phyloP scores from a whole-genome alignment of 2,113 vertebrate species.

The Mixornis gularis region DNA sequence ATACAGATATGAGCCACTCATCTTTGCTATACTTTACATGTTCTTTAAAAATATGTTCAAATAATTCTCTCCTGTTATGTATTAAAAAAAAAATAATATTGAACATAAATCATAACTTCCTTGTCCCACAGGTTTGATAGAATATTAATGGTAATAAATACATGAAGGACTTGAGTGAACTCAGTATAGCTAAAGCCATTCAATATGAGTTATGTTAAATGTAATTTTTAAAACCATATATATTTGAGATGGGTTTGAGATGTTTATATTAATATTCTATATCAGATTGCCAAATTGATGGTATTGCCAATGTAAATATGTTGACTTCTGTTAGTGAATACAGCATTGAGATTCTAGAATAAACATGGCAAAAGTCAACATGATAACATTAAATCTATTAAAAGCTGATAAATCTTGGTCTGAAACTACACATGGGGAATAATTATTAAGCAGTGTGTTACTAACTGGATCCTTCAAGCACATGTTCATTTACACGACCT shows the following conservation, averaged over 20 bases:
- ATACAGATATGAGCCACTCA: not conserved
- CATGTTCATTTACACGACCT: not conserved
- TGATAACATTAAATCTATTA: not conserved
- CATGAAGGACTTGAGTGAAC: not conserved
- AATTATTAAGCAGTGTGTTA: not conserved
- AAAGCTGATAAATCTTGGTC: not conserved
- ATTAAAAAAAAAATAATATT: not conserved
- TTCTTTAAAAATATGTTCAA: not conserved
- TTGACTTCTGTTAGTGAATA: not conserved
- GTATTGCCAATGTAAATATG: not conserved
- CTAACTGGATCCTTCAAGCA: not conserved
- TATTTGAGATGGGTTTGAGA: not conserved
- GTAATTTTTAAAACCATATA: not conserved
- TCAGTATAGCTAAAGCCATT: not conserved
- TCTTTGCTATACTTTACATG: not conserved
- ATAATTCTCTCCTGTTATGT: not conserved
- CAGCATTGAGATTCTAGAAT: not conserved
- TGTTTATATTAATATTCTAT: not conserved
- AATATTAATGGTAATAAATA: not conserved
- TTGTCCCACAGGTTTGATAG: not conserved
- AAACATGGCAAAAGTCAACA: not conserved
- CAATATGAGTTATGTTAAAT: not conserved
- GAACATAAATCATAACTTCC: not conserved
- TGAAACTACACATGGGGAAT: not conserved
- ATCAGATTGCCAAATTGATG: not conserved